Evolutionary conservation across 2,888 invertebrate species (phyloP), one percentile per base, ranked within the genome.

Genomic region (Yponomeuta malinellus): DNA sequence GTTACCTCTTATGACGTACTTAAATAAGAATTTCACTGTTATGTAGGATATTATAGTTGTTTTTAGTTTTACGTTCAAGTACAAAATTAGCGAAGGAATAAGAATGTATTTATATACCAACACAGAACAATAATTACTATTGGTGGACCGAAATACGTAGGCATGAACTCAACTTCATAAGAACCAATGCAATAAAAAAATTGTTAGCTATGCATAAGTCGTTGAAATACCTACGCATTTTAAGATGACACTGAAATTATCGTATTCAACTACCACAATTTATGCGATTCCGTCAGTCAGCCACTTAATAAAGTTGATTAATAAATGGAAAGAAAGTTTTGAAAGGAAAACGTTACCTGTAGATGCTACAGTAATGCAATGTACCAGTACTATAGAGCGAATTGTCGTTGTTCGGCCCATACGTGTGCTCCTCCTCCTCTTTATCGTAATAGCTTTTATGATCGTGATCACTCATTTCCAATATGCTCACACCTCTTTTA

Each of bases 351-450:
- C 15, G 12, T 71, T 84, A 93, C 93, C 93, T 92, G 88, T 92
- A 92, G 78, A 93, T 92, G 74, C 93, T 93, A 84, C 93, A 93
- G 86, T 94, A 94, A 84, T 93, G 92, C 78, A 90, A 84, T 67
- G 93, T 93, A 78, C 93, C 93, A 87, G 93, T 93, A 83, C 93
- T 93, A 79, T 92, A 93, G 74, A 92, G 83, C 23, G 92, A 92
- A 75, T 90, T 89, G 75, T 92, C 89, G 74, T 91, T 91, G 74
- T 89, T 87, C 15, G 87, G 83, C 9, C 82, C 83, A 75, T 92
- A 91, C 68, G 88, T 77, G 10, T 83, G 81, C 72, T 89, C 90
- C 73, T 88, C 86, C 52, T 87, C 87, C 65, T 89, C 87, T 74
- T 80, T 84, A 59, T 88, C 89, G 71, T 86, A 85, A 75, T 84